phyloP scores from a whole-genome alignment of 2,797 vertebrate species.

The Acestrorhynchus altus region DNA sequence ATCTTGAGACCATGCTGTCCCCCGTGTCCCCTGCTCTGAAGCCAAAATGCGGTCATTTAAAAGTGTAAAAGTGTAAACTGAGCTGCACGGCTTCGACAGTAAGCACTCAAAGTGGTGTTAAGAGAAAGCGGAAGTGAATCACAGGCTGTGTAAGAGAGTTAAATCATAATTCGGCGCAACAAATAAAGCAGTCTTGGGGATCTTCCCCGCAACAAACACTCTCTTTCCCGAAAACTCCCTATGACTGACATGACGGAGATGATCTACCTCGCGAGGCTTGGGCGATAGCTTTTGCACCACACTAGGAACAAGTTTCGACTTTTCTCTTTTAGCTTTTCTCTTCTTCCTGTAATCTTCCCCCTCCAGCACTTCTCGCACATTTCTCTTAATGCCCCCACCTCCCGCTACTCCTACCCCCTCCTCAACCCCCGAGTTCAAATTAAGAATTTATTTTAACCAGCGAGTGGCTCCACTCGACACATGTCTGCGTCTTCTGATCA shows the following conservation, averaged over 20 bases:
- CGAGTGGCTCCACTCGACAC: conserved; percentile 80
- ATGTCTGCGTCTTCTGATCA: conserved; percentile 80
- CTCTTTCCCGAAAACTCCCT: background rate
- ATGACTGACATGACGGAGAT: background rate
- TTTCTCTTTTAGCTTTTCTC: background rate
- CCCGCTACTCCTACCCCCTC: conserved; percentile 2
- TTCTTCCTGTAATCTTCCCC: conserved; percentile 58
- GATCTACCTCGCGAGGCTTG: background rate
- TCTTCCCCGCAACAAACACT: background rate
- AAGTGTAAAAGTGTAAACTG: too few species aligned
- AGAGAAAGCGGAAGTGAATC: too few species aligned
- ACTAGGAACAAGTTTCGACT: background rate
- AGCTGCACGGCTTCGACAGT: too few species aligned
- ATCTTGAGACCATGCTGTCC: too few species aligned
- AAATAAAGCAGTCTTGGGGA: background rate
- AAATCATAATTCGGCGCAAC: background rate
- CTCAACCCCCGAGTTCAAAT: conserved; percentile 76
- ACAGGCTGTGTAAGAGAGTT: background rate
- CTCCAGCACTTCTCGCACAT: conserved; percentile 2
- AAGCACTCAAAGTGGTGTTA: too few species aligned
- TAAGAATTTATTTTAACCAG: conserved; percentile 85
- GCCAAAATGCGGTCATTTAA: too few species aligned
- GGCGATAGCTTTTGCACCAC: background rate
- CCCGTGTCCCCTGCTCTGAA: too few species aligned
- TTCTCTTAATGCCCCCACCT: conserved; percentile 34